phyloP scores from a whole-genome alignment of 1,140 invertebrate genomes.

The Caerostris extrusa region DNA sequence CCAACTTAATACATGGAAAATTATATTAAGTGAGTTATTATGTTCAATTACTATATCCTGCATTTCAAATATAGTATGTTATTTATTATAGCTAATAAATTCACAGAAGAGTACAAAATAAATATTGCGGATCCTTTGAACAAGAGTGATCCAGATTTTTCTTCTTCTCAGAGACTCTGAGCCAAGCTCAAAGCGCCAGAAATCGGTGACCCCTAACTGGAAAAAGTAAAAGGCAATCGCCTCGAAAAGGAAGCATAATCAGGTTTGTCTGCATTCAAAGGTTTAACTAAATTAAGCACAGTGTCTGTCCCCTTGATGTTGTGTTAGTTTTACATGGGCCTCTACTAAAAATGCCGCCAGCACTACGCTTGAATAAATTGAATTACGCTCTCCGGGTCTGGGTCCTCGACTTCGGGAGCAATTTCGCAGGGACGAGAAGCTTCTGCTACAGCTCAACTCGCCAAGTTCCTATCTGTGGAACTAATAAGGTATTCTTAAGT shows the following conservation, averaged over 20 bases:
- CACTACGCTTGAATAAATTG: not conserved
- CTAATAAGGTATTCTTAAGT: conserved; percentile 33
- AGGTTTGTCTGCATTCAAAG: conserved; percentile 17
- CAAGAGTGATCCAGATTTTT: too few species aligned
- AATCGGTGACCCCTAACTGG: not conserved
- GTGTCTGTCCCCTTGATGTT: not conserved
- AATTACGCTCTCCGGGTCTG: not conserved
- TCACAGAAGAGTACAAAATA: too few species aligned
- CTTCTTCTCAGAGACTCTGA: too few species aligned
- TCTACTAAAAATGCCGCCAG: conserved; percentile 17
- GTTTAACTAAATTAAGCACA: not conserved
- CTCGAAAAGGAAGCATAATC: not conserved
- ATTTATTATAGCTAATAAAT: too few species aligned
- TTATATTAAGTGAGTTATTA: too few species aligned
- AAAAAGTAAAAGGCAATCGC: not conserved
- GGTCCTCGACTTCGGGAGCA: not conserved
- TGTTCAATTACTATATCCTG: too few species aligned
- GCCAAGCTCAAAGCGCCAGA: not conserved
- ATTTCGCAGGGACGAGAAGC: not conserved
- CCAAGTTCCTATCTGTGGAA: not conserved
- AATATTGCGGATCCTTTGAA: too few species aligned
- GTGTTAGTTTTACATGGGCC: not conserved
- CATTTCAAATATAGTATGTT: too few species aligned
- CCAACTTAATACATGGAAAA: too few species aligned
- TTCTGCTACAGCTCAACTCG: not conserved